Evolutionary conservation across 2,797 vertebrate genomes (phyloP), one percentile per base, ranked within the genome.

Genomic region (Diplodus sargus): DNA sequence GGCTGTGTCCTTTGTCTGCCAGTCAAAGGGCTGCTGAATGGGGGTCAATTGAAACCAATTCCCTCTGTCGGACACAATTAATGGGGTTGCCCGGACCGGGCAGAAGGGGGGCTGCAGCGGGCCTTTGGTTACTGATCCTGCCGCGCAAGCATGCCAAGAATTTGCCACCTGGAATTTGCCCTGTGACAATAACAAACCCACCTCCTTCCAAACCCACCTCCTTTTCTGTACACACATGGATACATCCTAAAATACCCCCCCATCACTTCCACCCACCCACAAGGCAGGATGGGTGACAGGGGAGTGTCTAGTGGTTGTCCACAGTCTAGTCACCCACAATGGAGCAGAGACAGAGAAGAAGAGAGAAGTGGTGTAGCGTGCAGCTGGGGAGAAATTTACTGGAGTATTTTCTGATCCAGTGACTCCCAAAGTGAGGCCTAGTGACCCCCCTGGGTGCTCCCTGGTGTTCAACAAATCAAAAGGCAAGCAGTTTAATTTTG

Each of bases 41-140:
- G 92, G 89, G 94, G 94, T 95, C 94, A 95, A 94, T 93, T 93
- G 93, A 95, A 95, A 94, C 94, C 95, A 95, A 94, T 95, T 95
- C 91, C 90, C 89, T 94, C 92, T 94, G 91, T 94, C 91, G 90
- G 88, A 91, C 87, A 94, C 94, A 95, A 93, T 93, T 92, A 95
- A 94, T 92, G 92, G 90, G 89, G 92, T 90, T 92, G 91, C 93
- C 91, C 61, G 65, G 79, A 69, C 70, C 62, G 88, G 85, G 81
- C 60, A 53, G 82, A 61, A 79, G 85, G 89, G 87, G 90, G 85
- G 78, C n/a, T 71, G 79, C 79, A 39, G 52, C 76, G 81, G 89
- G 87, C 89, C 89, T 92, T 79, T 93, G 91, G 93, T 94, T 93
- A 95, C 94, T 92, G 86, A 91, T 94, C 93, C 94, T 87, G 83